A percentile compares a stretch with the other conserved stretches of the same genome.
Evolutionary conservation across 2,113 vertebrate genomes (phyloP).

Genomic region (Phalacrocorax carbo): DNA sequence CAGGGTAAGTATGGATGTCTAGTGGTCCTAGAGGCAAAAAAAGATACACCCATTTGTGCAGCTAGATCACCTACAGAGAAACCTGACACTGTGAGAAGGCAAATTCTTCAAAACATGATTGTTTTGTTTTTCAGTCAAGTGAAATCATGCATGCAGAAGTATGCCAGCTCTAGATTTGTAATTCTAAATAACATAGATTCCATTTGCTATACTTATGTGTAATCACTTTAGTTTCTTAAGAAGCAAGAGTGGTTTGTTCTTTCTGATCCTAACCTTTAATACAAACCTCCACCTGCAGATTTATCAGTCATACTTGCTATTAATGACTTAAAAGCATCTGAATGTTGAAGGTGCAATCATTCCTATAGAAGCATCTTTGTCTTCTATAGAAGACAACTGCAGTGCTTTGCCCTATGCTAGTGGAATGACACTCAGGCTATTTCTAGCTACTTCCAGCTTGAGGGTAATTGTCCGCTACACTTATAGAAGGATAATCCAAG

Average conservation of each 20-base stretch:
- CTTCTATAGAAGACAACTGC: neutral
- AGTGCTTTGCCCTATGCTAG: neutral
- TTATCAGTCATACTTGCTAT: neutral
- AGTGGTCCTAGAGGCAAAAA: neutral
- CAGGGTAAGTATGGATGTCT: neutral
- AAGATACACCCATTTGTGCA: neutral
- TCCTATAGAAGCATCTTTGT: neutral
- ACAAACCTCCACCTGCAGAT: neutral
- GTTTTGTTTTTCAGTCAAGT: neutral
- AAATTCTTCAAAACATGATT: neutral
- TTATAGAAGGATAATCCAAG: slow-evolving; percentile 82
- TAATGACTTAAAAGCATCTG: no score
- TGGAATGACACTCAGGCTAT: neutral
- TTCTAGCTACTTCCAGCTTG: neutral
- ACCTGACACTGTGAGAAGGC: neutral
- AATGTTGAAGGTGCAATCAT: no score
- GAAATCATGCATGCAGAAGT: neutral
- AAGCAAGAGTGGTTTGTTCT: neutral
- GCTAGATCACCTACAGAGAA: neutral
- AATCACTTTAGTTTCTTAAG: neutral
- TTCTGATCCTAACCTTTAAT: neutral
- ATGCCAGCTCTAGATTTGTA: neutral
- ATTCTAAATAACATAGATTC: neutral
- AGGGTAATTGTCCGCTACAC: neutral
- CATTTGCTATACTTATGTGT: neutral